Conservation (phyloP, 2,888 invertebrate species). For the Amphipoea lucens region DNA sequence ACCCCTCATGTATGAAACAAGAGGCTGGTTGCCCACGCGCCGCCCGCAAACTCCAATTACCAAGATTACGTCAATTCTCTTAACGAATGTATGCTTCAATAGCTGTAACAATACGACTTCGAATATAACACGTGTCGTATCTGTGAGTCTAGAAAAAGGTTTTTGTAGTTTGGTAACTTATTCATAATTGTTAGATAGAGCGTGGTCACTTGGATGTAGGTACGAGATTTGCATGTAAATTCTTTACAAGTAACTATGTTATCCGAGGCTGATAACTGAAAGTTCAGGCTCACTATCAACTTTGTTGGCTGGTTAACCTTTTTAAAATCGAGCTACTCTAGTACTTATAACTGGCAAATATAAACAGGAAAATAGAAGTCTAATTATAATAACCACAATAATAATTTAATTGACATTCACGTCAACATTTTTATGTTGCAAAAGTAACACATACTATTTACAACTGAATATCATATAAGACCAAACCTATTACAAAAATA, state of each 20-base stretch:
- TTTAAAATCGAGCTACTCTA: neutral
- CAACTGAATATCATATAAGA: neutral
- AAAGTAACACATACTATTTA: neutral
- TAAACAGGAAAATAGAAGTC: neutral
- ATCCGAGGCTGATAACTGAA: neutral
- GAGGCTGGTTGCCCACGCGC: conserved; percentile 41
- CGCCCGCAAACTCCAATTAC: conserved; percentile 75
- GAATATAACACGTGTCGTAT: conserved; percentile 37
- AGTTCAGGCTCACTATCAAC: neutral
- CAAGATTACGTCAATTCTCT: conserved; percentile 78
- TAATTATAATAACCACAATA: neutral
- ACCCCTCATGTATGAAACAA: conserved; percentile 1
- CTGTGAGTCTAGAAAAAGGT: neutral
- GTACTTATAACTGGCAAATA: neutral
- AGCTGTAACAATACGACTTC: conserved; percentile 66
- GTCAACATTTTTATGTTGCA: too few relatives aligned
- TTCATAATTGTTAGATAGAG: neutral
- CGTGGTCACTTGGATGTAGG: neutral
- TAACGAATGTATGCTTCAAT: conserved; percentile 64
- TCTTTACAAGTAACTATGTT: neutral
- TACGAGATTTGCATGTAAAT: neutral
- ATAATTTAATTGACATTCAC: neutral
- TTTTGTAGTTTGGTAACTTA: neutral
- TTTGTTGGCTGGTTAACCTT: neutral
- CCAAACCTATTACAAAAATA: conserved; percentile 15